Evolutionary conservation across 2,797 vertebrate genomes (phyloP).

Genomic region (Cryptoblepharus egeriae): DNA sequence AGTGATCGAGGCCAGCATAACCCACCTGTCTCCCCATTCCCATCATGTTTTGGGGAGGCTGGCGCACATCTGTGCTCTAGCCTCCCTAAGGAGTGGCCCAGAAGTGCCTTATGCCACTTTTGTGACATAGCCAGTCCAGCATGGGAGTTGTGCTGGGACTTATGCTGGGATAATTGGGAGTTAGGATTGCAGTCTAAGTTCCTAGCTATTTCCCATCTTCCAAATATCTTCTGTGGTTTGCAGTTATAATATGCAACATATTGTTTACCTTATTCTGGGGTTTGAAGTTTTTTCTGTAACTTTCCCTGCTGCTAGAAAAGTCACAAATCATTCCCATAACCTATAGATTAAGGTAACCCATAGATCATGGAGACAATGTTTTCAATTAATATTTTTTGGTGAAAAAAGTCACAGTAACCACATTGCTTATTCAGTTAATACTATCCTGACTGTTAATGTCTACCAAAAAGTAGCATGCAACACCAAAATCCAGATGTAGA

Average conservation of each 20-base stretch:
- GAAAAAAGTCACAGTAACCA: not conserved
- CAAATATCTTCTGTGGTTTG: not conserved
- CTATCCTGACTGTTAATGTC: conserved; percentile 18
- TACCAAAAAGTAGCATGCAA: conserved; percentile 6
- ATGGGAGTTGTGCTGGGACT: no score
- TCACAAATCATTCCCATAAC: not conserved
- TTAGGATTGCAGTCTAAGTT: no score
- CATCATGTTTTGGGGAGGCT: no score
- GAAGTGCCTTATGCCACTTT: no score
- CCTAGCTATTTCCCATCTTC: not conserved
- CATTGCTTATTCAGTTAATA: conserved; percentile 22
- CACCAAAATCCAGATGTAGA: conserved; percentile 25
- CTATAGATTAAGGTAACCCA: not conserved
- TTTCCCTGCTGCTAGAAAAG: not conserved
- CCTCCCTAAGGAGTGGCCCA: no score
- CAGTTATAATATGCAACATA: not conserved
- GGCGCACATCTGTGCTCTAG: no score
- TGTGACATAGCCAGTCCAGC: no score
- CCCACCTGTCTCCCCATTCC: no score
- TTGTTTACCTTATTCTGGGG: not conserved
- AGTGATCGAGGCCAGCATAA: no score
- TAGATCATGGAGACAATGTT: conserved; percentile 7
- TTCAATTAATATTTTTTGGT: conserved; percentile 25
- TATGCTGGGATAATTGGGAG: no score
- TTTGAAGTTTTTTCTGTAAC: not conserved